Conservation (phyloP, 23 tunicate genomes). For the Halocynthia roretzi region DNA sequence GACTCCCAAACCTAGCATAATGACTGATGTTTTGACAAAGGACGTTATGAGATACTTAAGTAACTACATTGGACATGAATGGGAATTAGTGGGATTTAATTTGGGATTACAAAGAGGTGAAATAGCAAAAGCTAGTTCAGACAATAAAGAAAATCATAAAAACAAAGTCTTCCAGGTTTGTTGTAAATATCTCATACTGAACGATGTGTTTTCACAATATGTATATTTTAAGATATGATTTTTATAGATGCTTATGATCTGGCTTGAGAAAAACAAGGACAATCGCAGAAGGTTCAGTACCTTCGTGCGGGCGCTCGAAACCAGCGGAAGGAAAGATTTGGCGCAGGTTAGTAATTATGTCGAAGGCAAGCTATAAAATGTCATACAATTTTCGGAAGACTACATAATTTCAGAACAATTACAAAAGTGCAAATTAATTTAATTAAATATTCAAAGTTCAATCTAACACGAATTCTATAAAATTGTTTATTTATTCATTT, state of each 20-base stretch:
- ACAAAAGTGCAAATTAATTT: neutral
- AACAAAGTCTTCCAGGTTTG: slow-evolving; percentile 33
- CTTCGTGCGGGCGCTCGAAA: slow-evolving; percentile 40
- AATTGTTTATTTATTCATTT: too few relatives aligned
- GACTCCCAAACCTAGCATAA: too few relatives aligned
- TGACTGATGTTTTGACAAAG: slow-evolving; percentile 28
- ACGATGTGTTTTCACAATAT: neutral
- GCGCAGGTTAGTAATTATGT: slow-evolving; percentile 31
- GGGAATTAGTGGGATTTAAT: slow-evolving; percentile 53
- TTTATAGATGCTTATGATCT: slow-evolving; percentile 42
- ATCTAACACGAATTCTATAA: too few relatives aligned
- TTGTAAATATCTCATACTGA: neutral
- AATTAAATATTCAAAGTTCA: too few relatives aligned
- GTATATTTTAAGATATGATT: neutral
- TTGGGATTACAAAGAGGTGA: slow-evolving; percentile 33
- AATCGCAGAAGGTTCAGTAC: slow-evolving; percentile 24
- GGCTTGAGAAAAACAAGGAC: slow-evolving; percentile 29
- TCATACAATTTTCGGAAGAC: neutral
- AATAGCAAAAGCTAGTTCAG: slow-evolving; percentile 21
- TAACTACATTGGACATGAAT: slow-evolving; percentile 55
- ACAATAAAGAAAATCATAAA: slow-evolving; percentile 4
- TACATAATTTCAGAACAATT: neutral
- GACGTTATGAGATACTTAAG: slow-evolving; percentile 35
- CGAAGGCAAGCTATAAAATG: neutral
- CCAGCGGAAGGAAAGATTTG: slow-evolving; percentile 51